Evolutionary conservation across 1,140 invertebrate genomes (phyloP).

Genomic region (Hyposmocoma kahamanoa): DNA sequence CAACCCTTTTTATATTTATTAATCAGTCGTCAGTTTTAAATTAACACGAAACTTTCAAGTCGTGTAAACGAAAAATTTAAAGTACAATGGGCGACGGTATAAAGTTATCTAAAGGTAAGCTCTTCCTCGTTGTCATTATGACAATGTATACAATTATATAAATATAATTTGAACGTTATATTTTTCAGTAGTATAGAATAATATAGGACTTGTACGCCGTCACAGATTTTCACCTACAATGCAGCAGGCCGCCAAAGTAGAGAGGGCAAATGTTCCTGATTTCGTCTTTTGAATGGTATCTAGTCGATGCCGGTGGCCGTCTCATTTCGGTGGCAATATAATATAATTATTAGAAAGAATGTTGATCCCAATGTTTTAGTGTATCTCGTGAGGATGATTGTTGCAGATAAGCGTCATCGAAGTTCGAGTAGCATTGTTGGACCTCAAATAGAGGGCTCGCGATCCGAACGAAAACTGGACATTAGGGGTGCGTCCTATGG

Average conservation of each 20-base stretch:
- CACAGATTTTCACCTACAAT: no score
- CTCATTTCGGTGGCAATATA: no score
- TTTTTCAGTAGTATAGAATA: no score
- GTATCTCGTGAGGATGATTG: not conserved
- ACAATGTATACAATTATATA: no score
- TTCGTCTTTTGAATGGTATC: no score
- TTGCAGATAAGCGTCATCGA: constrained; percentile 52
- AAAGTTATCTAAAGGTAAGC: constrained; percentile 48
- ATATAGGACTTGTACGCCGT: no score
- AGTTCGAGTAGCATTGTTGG: constrained; percentile 55
- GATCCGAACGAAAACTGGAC: constrained; percentile 50
- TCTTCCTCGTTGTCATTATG: no score
- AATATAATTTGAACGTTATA: no score
- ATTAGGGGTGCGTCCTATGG: constrained; percentile 37
- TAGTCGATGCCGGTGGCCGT: no score
- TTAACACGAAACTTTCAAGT: constrained; percentile 32
- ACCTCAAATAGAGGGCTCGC: constrained; percentile 34
- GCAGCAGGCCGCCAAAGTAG: no score
- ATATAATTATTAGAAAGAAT: no score
- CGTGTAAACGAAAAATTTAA: constrained; percentile 55
- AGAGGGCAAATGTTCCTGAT: no score
- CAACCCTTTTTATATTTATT: constrained; percentile 53
- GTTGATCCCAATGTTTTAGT: not conserved
- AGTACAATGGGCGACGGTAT: constrained; percentile 58
- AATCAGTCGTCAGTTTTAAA: constrained; percentile 39